Base-by-base conservation (phyloP, 2,888 invertebrate genomes). In the Drosophila cyrtoloma region DNA sequence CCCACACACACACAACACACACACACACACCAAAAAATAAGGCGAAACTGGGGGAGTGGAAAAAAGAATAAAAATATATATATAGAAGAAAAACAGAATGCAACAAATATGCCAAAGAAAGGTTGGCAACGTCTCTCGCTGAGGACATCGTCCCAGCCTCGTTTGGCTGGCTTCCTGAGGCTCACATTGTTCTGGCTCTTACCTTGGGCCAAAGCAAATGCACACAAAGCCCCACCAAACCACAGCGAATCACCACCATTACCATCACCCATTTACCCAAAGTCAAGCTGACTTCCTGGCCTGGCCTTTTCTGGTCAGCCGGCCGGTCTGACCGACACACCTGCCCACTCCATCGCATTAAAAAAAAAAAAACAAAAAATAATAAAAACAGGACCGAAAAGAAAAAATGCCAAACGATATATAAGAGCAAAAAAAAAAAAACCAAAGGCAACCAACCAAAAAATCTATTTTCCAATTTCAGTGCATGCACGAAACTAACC, bases 391-490 rank as follows among this genome's bases (percentile, higher is more conserved):
- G 44, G 22, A 44, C n/a, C 42, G 19, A 26, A 22, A 1, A 55
- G 61, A 62, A 57, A 62, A 71, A 69, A 70, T 55, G 66, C 82
- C 51, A 71, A 81, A 69, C 56, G 65, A 58, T 68, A 47, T 50
- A 71, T 51, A 69, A 47, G 35, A 44, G 51, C 16, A 14, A 55
- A 55, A 71, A 63, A 68, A 53, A 60, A 12, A 10, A 69, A 60
- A 70, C 64, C 72, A 86, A 87, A 83, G 75, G 84, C 89, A 86
- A 71, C 89, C 90, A 86, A 91, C 91, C 87, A 89, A 91, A 91
- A 87, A 88, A 90, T 85, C 85, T 85, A 89, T 89, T 91, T 90
- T 90, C 91, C 91, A 90, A 90, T 91, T 91, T 90, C 84, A 77
- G 85, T 77, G 82, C 83, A 88, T 77, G 80, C 81, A 77, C 84